Base-by-base conservation (phyloP, 2,797 vertebrate genomes). In the Xyrichtys novacula region DNA sequence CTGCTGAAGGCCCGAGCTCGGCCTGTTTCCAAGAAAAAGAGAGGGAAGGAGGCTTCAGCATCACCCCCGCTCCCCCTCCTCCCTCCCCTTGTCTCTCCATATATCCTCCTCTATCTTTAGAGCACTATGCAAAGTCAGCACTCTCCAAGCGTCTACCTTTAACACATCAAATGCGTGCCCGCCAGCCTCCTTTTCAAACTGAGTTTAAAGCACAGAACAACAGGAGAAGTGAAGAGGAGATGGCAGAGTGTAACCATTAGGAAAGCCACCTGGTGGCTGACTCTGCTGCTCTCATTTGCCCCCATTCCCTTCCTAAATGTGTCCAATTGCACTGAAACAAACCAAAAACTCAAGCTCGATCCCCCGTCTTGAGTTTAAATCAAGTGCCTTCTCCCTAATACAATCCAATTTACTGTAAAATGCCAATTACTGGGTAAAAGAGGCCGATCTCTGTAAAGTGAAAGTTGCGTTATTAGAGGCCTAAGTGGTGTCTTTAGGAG, bases 71-170 rank as follows among this genome's bases (percentile, higher is more conserved):
- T 10, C 17, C 48, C 31, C 56, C 12, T n/a, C 0, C 46, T 38
- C 5, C 26, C 38, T 19, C 38, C 25, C 46, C 56, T 28, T 25
- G 16, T 42, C 55, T 60, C 62, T 53, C 52, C 32, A 71, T 64
- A 65, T 65, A 85, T 69, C 62, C 63, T 63, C 25, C 60, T 84
- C 87, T 89, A 84, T 91, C 84, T 91, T 91, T 89, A 78, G 83
- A 82, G 70, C 17, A 71, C 81, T 34, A 76, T 88, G 92, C 89
- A 84, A 89, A 89, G 90, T 93, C 90, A 93, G 92, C 93, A 91
- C 61, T 91, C 87, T 79, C 71, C 68, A 62, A 55, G 78, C 78
- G 79, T 91, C 85, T 83, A 88, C 88, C 91, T 91, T 90, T 86
- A 88, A 79, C 84, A 85, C 88, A 88, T 92, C 85, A 93, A 90